Evolutionary conservation across 2,113 vertebrate species (phyloP), one percentile per base, ranked within the genome.

Genomic region (Rhinolophus sinicus): DNA sequence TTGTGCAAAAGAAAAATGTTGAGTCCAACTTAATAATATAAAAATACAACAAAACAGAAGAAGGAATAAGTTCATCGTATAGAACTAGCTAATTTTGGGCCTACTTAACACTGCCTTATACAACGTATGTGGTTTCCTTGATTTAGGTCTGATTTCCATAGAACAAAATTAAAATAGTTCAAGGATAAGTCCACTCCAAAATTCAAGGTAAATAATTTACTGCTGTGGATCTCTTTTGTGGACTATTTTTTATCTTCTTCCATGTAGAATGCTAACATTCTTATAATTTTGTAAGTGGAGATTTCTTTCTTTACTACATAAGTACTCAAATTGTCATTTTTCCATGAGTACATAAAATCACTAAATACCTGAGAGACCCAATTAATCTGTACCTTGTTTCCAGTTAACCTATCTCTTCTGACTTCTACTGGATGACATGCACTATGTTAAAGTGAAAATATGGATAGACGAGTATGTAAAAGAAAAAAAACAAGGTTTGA

Each of bases 401-500:
- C 19, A 65, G 18, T 64, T 72, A 89, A 69, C 44, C 24, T 82
- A 12, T 75, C 67, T 82, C 38, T 96, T 95, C 6, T 47, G 21
- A 50, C 8, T 62, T 72, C 10, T 82, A 56, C 3, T 13, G 21
- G 4, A 75, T 67, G 9, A 44, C 18, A 83, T 14, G 35, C 22
- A 91, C 65, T 75, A 56, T 91, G 78, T 83, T 64, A 84, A 94
- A 92, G 50, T 22, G 28, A 86, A 95, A 83, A 22, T 54, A 88
- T 0, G 64, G n/a, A 85, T 24, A 28, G 13, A 54, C 16, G 16
- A 15, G 47, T 82, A 50, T 9, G 18, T 0, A 90, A 62, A n/a
- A 92, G 93, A 88, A 96, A 35, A 35, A 93, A 96, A 95, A 93
- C 75, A 33, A 35, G 33, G 73, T 96, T 93, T 54, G 62, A 44